Evolutionary conservation across 2,113 vertebrate species (phyloP).

Genomic region (Sinocyclocheilus maitianheensis): DNA sequence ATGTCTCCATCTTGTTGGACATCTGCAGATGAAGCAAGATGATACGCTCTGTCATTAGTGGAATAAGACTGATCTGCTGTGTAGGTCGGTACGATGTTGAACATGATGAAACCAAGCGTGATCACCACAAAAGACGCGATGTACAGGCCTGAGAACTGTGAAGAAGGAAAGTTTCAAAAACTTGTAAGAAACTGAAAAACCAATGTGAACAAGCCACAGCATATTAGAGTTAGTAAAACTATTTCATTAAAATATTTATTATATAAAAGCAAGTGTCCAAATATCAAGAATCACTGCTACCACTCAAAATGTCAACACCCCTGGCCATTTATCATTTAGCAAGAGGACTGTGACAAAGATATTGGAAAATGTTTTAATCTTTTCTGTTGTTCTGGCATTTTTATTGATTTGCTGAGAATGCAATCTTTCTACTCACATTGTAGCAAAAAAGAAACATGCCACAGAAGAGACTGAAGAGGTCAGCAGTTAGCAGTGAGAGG

Average conservation of each 20-base stretch:
- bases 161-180: background rate
- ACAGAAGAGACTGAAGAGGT: conserved; percentile 95
- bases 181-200: too few relatives aligned
- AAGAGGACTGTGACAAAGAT: background rate
- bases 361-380: background rate
- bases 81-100: conserved; percentile 81
- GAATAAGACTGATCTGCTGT: conserved; percentile 46
- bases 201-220: too few relatives aligned
- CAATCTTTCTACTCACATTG: conserved; percentile 72
- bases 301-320: background rate
- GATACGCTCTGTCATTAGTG: conserved; percentile 54
- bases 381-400: background rate
- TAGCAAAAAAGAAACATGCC: conserved; percentile 89
- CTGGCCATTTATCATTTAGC: background rate
- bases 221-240: background rate
- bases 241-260: background rate
- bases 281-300: background rate
- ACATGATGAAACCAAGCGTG: conserved; percentile 87
- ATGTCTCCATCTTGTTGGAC: conserved; percentile 58
- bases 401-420: background rate
- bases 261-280: background rate
- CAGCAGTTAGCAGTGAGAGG: conserved; percentile 90
- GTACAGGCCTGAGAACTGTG: conserved; percentile 85
- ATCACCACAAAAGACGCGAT: conserved; percentile 87
- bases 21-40: conserved; percentile 64